phyloP scores from a whole-genome alignment of 1,140 invertebrate genomes.

The Agrilus planipennis region DNA sequence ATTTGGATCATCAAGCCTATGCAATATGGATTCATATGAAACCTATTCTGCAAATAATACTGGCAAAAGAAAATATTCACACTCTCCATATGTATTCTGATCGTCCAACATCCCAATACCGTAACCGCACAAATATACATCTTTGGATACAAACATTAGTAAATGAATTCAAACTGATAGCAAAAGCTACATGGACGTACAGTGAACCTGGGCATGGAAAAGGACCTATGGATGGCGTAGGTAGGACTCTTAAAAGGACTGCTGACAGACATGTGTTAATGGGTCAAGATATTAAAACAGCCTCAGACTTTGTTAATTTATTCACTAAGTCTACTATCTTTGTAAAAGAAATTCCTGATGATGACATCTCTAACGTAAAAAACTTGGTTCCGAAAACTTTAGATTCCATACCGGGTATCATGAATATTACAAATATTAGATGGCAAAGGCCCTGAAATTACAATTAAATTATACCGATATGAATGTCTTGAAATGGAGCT shows the following conservation, averaged over 20 bases:
- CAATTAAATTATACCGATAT: constrained; percentile 18
- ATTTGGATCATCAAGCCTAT: constrained; percentile 27
- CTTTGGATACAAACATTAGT: constrained; percentile 22
- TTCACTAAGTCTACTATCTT: too few relatives aligned
- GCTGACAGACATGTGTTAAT: constrained; percentile 21
- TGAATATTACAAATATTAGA: constrained; percentile 21
- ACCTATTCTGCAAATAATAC: constrained; percentile 22
- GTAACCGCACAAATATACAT: constrained; percentile 22
- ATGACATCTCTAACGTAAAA: constrained; percentile 12
- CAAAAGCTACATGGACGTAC: constrained; percentile 32
- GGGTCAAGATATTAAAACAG: constrained; percentile 25
- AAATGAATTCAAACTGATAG: constrained; percentile 19
- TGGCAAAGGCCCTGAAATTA: constrained; percentile 18
- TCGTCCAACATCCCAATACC: constrained; percentile 24
- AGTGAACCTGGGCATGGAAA: constrained; percentile 35
- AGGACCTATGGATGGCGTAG: constrained; percentile 35
- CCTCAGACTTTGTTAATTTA: constrained; percentile 9
- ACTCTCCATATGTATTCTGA: constrained; percentile 24
- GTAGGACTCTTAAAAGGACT: constrained; percentile 32
- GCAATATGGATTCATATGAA: constrained; percentile 30
- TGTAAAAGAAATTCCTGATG: constrained; percentile 13
- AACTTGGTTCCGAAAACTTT: constrained; percentile 12
- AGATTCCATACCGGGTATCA: constrained; percentile 23
- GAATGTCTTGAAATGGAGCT: constrained; percentile 17
- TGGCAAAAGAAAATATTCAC: constrained; percentile 10